Conservation (phyloP, 92 coral and sea anemone genomes). For the Bergia puertoricense region DNA sequence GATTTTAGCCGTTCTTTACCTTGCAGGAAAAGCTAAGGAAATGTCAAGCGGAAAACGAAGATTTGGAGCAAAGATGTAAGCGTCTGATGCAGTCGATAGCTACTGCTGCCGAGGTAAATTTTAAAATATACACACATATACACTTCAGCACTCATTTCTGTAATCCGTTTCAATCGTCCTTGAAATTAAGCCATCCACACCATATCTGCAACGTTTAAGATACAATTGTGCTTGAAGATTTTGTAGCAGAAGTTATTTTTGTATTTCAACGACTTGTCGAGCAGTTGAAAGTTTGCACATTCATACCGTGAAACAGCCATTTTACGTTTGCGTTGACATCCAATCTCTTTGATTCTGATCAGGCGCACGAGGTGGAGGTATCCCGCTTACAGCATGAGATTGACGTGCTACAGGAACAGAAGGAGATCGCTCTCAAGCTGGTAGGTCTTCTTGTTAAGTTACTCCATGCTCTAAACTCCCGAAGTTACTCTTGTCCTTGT, state of each 20-base stretch:
- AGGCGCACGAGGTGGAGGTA: conserved; percentile 81
- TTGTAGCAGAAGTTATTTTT: neutral
- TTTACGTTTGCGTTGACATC: neutral
- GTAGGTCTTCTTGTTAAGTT: conserved; percentile 34
- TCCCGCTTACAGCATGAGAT: conserved; percentile 77
- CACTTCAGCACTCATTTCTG: too few relatives aligned
- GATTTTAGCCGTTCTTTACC: neutral
- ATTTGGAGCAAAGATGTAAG: conserved; percentile 86
- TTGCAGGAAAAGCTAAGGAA: conserved; percentile 76
- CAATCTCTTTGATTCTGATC: neutral
- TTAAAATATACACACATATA: neutral
- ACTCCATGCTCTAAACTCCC: too few relatives aligned
- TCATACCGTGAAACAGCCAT: neutral
- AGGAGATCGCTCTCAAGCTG: conserved; percentile 82
- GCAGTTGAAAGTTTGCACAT: too few relatives aligned
- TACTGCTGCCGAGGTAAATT: conserved; percentile 73
- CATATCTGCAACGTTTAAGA: too few relatives aligned
- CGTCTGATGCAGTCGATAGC: conserved; percentile 96
- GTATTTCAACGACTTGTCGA: too few relatives aligned
- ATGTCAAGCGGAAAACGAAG: conserved; percentile 83
- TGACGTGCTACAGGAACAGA: conserved; percentile 75
- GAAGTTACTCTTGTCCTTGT: too few relatives aligned
- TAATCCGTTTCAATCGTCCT: too few relatives aligned
- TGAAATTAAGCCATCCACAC: too few relatives aligned
- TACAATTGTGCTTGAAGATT: too few relatives aligned